These are phyloP conservation scores for Drosophila saltans DNA, from an alignment of 1,140 invertebrate genomes.

Conservation along the genomic window DNA sequence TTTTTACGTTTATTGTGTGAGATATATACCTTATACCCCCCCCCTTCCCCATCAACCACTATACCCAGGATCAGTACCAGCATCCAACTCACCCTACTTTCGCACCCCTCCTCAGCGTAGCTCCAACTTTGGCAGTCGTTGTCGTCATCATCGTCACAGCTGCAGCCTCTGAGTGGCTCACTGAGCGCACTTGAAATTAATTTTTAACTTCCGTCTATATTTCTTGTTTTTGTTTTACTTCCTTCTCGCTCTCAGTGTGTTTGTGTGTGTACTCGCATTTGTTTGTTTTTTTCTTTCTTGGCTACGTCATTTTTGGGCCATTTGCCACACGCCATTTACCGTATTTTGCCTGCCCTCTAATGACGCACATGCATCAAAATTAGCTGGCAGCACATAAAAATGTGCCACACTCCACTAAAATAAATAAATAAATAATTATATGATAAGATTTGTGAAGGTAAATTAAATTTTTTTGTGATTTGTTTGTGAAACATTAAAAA, in stretches of 20 bases:
- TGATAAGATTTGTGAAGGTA: conserved; percentile 53
- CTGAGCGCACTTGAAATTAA: conserved; percentile 71
- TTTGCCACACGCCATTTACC: conserved; percentile 52
- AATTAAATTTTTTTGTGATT: conserved; percentile 4
- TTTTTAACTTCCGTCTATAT: conserved; percentile 80
- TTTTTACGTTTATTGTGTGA: conserved; percentile 79
- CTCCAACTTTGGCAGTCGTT: neutral
- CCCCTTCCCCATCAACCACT: too few species aligned
- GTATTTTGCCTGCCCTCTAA: conserved; percentile 46
- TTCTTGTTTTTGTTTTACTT: conserved; percentile 41
- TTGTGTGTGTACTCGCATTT: conserved; percentile 16
- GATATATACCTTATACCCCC: conserved; percentile 51
- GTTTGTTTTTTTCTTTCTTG: conserved; percentile 12
- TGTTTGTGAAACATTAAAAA: conserved; percentile 3
- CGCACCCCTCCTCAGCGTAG: neutral
- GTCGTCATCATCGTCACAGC: conserved; percentile 52
- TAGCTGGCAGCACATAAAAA: conserved; percentile 59
- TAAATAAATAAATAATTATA: conserved; percentile 73
- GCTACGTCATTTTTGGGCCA: conserved; percentile 54
- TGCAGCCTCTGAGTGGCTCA: conserved; percentile 40
- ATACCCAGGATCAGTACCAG: too few species aligned
- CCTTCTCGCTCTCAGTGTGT: conserved; percentile 36
- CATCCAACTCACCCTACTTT: conserved; percentile 33
- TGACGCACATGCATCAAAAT: conserved; percentile 75
- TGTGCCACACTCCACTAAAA: conserved; percentile 54